Conservation (phyloP, 2,113 vertebrate genomes). For the Megaleporinus macrocephalus region DNA sequence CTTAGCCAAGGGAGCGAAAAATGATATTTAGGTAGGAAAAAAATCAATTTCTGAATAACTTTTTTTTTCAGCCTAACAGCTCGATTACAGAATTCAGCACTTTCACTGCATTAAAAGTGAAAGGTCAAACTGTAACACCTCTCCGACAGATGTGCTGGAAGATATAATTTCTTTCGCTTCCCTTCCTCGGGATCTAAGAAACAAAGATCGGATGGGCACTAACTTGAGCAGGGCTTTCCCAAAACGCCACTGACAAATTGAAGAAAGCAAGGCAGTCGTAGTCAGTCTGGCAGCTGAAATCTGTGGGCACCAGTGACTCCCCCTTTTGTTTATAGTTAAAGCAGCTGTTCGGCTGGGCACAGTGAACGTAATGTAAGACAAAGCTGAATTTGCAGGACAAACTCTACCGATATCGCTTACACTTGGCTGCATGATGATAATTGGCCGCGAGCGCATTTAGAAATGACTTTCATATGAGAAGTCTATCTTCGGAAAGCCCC, state of each 20-base stretch:
- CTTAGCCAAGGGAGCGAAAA: background rate
- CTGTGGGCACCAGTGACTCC: conserved; percentile 57
- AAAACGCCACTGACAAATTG: conserved; percentile 62
- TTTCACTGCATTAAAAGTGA: background rate
- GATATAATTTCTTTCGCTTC: background rate
- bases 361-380: conserved; percentile 68
- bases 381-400: conserved; percentile 69
- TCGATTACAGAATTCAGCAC: background rate
- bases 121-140: background rate
- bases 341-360: conserved; percentile 62
- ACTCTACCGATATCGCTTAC: conserved; percentile 66
- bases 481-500: conserved; percentile 51
- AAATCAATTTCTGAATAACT: background rate
- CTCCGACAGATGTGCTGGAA: background rate
- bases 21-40: background rate
- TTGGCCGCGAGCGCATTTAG: conserved; percentile 60
- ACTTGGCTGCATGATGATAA: conserved; percentile 66
- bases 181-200: background rate
- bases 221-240: conserved; percentile 60
- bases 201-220: background rate
- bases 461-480: conserved; percentile 65
- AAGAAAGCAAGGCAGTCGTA: conserved; percentile 66
- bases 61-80: background rate
- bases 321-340: conserved; percentile 68
- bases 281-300: conserved; percentile 55